Evolutionary conservation across 2,113 vertebrate species (phyloP).

Genomic region (Aegotheles bennettii): DNA sequence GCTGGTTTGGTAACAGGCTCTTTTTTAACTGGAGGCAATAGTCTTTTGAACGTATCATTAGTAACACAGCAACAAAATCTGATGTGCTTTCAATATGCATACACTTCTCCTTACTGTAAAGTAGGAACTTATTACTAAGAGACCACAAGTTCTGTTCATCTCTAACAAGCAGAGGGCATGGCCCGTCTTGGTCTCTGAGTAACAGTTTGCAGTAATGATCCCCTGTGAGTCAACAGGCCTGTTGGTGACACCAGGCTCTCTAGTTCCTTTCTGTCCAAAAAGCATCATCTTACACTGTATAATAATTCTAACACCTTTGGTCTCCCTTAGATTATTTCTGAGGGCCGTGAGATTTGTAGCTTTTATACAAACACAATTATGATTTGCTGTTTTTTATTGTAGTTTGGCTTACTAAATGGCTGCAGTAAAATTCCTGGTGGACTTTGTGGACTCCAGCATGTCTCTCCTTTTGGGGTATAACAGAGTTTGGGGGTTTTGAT

Average conservation of each 20-base stretch:
- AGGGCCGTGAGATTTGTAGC: background rate
- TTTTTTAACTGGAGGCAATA: background rate
- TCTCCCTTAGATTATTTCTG: background rate
- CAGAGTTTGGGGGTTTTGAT: background rate
- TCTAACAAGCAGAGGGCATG: background rate
- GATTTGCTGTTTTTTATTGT: background rate
- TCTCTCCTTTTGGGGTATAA: background rate
- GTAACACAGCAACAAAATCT: background rate
- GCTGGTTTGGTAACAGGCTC: background rate
- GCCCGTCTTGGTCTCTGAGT: background rate
- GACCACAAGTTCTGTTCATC: background rate
- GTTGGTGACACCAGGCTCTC: background rate
- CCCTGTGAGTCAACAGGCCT: background rate
- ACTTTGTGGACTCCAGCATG: background rate
- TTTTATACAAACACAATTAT: background rate
- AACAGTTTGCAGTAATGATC: background rate
- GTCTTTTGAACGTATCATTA: conserved; percentile 2
- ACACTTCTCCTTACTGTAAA: background rate
- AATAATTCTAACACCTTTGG: background rate
- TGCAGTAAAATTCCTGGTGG: background rate
- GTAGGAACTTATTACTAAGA: background rate
- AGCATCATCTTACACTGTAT: background rate
- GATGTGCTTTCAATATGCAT: background rate
- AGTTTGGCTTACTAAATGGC: background rate
- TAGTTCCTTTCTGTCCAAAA: background rate